A percentile compares a stretch with the other conserved stretches of the same genome.
These are phyloP conservation scores for Shinisaurus crocodilurus DNA, from an alignment of 2,113 vertebrate species.

Conservation along the genomic window DNA sequence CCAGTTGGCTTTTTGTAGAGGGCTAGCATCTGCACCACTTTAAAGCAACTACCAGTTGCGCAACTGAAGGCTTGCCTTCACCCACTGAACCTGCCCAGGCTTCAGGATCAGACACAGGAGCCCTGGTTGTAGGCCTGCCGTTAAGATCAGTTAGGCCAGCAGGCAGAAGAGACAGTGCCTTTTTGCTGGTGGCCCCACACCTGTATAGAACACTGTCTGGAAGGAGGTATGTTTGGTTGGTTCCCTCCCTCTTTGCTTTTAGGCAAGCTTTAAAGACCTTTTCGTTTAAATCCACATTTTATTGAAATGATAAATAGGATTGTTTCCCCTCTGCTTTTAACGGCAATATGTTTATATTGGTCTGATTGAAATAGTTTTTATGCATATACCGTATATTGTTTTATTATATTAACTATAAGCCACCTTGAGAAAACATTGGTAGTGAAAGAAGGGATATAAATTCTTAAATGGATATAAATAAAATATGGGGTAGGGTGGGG, in stretches of 20 bases:
- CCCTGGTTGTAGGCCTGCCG: background rate
- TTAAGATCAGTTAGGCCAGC: background rate
- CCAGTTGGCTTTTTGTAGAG: background rate
- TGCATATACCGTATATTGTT: no score
- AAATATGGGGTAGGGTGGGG: no score
- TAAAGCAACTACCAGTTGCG: background rate
- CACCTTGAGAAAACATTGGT: background rate
- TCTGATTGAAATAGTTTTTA: background rate
- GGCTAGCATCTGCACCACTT: background rate
- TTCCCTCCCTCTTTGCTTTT: background rate
- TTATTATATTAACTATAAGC: background rate
- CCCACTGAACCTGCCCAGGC: background rate
- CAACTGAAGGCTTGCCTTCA: background rate
- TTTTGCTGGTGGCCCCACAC: background rate
- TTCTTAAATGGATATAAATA: no score
- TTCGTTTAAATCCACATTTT: background rate
- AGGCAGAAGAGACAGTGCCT: background rate
- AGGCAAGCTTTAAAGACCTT: no score
- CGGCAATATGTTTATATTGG: background rate
- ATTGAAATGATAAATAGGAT: background rate
- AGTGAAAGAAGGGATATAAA: no score
- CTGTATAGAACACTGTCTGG: background rate
- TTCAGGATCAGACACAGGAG: no score
- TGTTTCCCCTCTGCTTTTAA: background rate
- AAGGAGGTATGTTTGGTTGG: no score